Evolutionary conservation across 2,113 vertebrate species (phyloP).

Genomic region (Gasterosteus nipponicus): DNA sequence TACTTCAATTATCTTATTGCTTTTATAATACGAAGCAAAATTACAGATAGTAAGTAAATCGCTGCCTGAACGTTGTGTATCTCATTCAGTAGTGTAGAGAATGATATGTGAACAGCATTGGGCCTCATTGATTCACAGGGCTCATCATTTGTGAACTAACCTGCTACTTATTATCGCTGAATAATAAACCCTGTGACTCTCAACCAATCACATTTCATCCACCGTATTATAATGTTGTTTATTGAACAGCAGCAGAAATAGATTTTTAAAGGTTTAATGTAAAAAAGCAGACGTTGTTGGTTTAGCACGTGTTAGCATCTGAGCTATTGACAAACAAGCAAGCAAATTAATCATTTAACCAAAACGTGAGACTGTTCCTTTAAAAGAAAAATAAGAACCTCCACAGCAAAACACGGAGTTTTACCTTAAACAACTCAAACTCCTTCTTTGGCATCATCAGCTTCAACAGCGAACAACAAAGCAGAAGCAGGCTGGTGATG

Average conservation of each 20-base stretch:
- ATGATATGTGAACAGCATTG: too few relatives aligned
- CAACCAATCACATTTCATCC: too few relatives aligned
- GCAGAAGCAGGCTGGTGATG: conserved; percentile 3
- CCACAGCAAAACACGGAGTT: conserved; percentile 30
- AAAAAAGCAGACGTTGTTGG: too few relatives aligned
- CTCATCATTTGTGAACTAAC: too few relatives aligned
- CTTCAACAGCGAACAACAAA: conserved; percentile 75
- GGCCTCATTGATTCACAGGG: too few relatives aligned
- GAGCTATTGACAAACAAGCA: background rate
- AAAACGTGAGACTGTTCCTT: conserved; percentile 52
- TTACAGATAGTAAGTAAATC: too few relatives aligned
- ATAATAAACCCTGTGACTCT: too few relatives aligned
- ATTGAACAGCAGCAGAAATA: background rate
- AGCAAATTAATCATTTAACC: background rate
- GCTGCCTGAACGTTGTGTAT: too few relatives aligned
- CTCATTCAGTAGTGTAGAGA: too few relatives aligned
- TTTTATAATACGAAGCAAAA: too few relatives aligned
- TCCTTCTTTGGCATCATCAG: conserved; percentile 99
- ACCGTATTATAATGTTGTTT: background rate
- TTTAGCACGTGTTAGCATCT: background rate
- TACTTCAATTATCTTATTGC: too few relatives aligned
- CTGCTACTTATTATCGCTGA: too few relatives aligned
- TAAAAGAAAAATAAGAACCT: background rate
- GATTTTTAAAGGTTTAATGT: background rate
- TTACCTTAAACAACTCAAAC: conserved; percentile 99